These are phyloP conservation scores for Nerophis ophidion DNA, from an alignment of 2,113 vertebrate genomes.

Conservation along the genomic window DNA sequence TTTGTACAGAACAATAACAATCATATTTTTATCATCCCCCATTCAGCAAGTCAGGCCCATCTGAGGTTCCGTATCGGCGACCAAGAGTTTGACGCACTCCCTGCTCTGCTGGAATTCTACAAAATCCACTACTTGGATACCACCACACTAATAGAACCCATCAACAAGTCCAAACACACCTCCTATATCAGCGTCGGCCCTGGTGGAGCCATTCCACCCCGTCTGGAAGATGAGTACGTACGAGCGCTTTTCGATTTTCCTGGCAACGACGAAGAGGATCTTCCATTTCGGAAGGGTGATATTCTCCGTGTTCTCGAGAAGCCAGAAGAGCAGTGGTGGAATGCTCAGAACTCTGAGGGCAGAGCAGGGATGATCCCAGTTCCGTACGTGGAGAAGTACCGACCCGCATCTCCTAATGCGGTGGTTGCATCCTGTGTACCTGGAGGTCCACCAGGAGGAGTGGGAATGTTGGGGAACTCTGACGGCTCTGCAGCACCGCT, in stretches of 20 bases:
- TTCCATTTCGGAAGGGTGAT: conserved; percentile 97
- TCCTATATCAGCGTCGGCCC: conserved; percentile 56
- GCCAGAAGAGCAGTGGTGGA: conserved; percentile 99
- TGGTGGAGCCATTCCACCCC: conserved; percentile 72
- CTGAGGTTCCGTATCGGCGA: conserved; percentile 93
- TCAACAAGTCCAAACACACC: conserved; percentile 85
- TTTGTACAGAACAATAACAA: background rate
- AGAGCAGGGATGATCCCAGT: conserved; percentile 97
- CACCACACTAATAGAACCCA: conserved; percentile 96
- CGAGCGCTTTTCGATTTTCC: conserved; percentile 97
- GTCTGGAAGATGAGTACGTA: conserved; percentile 89
- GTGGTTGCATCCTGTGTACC: conserved; percentile 31
- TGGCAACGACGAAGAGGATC: conserved; percentile 97
- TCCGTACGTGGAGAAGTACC: conserved; percentile 96
- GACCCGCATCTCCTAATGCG: conserved; percentile 79
- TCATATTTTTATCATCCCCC: background rate
- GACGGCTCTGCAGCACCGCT: conserved; percentile 79
- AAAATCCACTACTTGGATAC: conserved; percentile 99
- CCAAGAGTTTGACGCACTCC: conserved; percentile 96
- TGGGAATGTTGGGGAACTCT: conserved; percentile 80
- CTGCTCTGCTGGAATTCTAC: conserved; percentile 96
- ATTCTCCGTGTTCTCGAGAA: conserved; percentile 92
- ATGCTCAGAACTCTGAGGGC: conserved; percentile 90
- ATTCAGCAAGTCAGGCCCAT: conserved; percentile 72
- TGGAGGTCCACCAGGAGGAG: conserved; percentile 23